Evolutionary conservation across 2,113 vertebrate species (phyloP).

Genomic region (Hucho hucho): DNA sequence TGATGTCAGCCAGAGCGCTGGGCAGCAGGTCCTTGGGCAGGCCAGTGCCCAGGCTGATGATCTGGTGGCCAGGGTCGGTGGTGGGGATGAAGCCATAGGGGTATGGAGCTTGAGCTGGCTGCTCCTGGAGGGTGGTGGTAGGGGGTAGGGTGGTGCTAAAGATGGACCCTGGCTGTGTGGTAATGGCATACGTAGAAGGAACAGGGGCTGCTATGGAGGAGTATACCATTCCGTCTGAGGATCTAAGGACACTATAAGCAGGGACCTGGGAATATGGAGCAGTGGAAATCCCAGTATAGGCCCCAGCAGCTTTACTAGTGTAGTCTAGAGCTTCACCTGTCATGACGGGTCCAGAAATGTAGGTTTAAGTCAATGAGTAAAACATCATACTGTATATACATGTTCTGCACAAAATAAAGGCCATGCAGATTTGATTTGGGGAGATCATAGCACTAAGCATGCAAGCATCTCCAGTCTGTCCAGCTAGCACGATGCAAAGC

Average conservation of each 20-base stretch:
- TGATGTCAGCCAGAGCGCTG: slow-evolving; percentile 75
- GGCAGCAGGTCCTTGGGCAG: slow-evolving; percentile 79
- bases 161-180: slow-evolving; percentile 95
- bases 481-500: slow-evolving; percentile 83
- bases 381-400: slow-evolving; percentile 42
- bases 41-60: slow-evolving; percentile 74
- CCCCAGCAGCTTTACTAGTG: slow-evolving; percentile 88
- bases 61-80: slow-evolving; percentile 73
- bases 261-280: slow-evolving; percentile 84
- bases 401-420: slow-evolving; percentile 62
- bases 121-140: slow-evolving; percentile 79
- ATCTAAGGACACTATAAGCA: slow-evolving; percentile 83
- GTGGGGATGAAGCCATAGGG: slow-evolving; percentile 85
- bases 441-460: slow-evolving; percentile 75
- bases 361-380: slow-evolving; percentile 75
- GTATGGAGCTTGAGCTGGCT: slow-evolving; percentile 76
- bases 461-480: slow-evolving; percentile 78
- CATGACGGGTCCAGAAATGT: slow-evolving; percentile 86
- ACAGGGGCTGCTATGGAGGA: slow-evolving; percentile 88
- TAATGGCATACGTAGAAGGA: slow-evolving; percentile 92
- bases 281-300: slow-evolving; percentile 79
- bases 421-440: slow-evolving; percentile 72
- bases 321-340: slow-evolving; percentile 98
- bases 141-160: slow-evolving; percentile 83
- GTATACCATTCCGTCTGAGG: slow-evolving; percentile 92